phyloP scores from a whole-genome alignment of 2,113 vertebrate genomes.

The Leptocoma aspasia region DNA sequence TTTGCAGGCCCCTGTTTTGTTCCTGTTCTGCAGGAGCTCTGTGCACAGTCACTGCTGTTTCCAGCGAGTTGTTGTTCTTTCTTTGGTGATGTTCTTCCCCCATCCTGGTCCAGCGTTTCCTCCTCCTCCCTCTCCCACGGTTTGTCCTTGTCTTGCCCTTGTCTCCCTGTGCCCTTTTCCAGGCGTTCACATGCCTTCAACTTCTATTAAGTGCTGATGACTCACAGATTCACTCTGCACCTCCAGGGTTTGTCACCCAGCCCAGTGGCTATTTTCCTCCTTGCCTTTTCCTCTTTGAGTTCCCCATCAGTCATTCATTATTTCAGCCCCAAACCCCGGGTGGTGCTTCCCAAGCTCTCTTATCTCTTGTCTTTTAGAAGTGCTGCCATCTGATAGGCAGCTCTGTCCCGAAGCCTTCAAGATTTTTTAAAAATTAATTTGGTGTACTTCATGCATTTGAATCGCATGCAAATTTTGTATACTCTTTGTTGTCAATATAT shows the following conservation, averaged over 20 bases:
- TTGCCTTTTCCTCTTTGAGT: neutral
- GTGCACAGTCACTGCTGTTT: neutral
- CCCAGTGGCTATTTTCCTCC: neutral
- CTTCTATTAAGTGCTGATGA: neutral
- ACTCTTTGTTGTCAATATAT: neutral
- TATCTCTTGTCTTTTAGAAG: neutral
- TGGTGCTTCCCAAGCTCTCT: neutral
- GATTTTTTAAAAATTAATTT: neutral
- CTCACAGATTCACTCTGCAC: neutral
- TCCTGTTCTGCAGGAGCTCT: neutral
- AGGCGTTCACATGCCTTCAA: neutral
- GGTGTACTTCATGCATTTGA: neutral
- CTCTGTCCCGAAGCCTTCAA: neutral
- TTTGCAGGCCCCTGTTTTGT: neutral
- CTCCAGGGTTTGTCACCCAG: neutral
- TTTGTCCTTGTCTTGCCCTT: neutral
- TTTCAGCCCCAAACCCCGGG: neutral
- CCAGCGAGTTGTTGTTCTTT: neutral
- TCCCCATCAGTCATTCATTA: neutral
- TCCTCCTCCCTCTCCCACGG: neutral
- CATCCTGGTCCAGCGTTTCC: accelerated
- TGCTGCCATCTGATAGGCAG: neutral
- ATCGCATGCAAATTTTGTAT: neutral
- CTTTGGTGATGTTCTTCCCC: neutral
- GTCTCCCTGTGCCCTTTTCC: neutral